A percentile compares a stretch with the other conserved stretches of the same genome.
Conservation (phyloP, 2,113 vertebrate genomes). For the Hippocampus guttulatus region DNA sequence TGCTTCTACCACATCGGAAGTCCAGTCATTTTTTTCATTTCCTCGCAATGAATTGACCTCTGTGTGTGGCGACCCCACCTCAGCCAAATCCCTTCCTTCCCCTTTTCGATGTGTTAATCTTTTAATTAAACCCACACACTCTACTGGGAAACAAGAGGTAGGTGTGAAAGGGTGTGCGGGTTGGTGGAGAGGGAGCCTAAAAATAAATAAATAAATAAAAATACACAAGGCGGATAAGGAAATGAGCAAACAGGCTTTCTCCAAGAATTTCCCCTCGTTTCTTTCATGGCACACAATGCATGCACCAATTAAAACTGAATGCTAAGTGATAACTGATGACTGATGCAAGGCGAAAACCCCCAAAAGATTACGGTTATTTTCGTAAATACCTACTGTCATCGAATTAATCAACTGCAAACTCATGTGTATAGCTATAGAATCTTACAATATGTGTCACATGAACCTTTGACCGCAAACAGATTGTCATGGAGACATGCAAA, state of each 20-base stretch:
- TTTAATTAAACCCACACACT: constrained; percentile 58
- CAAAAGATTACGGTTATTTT: neutral
- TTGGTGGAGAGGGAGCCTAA: neutral
- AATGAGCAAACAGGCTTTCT: neutral
- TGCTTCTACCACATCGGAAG: constrained; percentile 33
- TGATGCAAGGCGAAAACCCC: neutral
- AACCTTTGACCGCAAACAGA: too few species aligned
- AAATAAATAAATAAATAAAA: neutral
- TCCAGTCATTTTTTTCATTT: constrained; percentile 52
- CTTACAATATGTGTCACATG: too few species aligned
- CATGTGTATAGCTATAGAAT: too few species aligned
- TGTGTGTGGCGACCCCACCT: constrained; percentile 33
- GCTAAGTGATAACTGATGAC: too few species aligned
- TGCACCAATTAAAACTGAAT: constrained; percentile 14
- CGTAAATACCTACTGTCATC: neutral
- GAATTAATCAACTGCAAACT: too few species aligned
- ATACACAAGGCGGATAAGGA: constrained; percentile 3
- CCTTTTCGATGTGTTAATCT: constrained; percentile 54
- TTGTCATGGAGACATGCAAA: too few species aligned
- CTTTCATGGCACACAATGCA: neutral
- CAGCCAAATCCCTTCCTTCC: constrained; percentile 58
- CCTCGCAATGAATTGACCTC: constrained; percentile 57
- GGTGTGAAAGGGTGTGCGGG: neutral
- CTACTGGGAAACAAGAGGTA: constrained; percentile 36
- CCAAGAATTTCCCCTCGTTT: neutral